Conservation (phyloP, 1,140 invertebrate species). For the Pogonomyrmex californicus region DNA sequence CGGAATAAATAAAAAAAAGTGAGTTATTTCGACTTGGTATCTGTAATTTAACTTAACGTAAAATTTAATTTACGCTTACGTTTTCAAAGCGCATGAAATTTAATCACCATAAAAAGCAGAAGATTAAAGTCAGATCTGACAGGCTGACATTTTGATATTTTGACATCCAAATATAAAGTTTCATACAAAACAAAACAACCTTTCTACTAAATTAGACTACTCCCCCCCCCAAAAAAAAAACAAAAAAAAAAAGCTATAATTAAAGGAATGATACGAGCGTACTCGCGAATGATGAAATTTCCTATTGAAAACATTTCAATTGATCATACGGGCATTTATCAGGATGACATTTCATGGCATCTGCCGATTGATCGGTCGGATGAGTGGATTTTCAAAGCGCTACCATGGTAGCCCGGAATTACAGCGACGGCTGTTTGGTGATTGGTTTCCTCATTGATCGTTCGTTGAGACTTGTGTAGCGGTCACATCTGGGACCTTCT, state of each 20-base stretch:
- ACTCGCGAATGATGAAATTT: background rate
- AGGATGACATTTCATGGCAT: slow-evolving; percentile 61
- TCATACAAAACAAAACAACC: background rate
- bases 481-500: slow-evolving; percentile 41
- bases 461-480: slow-evolving; percentile 44
- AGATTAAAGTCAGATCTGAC: background rate
- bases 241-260: background rate
- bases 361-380: slow-evolving; percentile 66
- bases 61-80: background rate
- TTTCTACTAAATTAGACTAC: slow-evolving; percentile 8
- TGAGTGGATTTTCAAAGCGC: slow-evolving; percentile 23
- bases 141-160: background rate
- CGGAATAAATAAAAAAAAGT: background rate
- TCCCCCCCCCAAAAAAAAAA: background rate
- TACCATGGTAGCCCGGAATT: slow-evolving; percentile 8
- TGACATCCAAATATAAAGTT: background rate
- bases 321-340: slow-evolving; percentile 36
- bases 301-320: background rate
- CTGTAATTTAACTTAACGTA: background rate
- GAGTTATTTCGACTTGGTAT: background rate
- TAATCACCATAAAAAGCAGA: background rate
- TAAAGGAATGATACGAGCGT: background rate
- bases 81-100: slow-evolving; percentile 22
- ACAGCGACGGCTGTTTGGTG: slow-evolving; percentile 13
- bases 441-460: slow-evolving; percentile 42